Conservation (phyloP, 2,797 vertebrate species). For the Botia almorhae region DNA sequence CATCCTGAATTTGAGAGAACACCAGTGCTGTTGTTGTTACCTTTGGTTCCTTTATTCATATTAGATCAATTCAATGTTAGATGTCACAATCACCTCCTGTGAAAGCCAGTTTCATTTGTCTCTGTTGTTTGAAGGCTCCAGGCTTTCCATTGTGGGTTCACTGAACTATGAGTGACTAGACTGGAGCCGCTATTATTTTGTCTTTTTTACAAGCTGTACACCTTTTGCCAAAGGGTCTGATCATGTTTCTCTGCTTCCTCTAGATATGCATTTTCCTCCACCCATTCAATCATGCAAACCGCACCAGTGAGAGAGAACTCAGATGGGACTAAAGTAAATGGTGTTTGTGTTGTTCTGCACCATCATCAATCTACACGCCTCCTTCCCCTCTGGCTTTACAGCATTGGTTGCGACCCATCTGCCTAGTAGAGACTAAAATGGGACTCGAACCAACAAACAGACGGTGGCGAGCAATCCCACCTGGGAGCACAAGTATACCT, state of each 20-base stretch:
- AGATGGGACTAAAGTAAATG: slow-evolving; percentile 36
- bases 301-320: slow-evolving; percentile 22
- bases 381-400: slow-evolving; percentile 2
- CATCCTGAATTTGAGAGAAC: slow-evolving; percentile 16
- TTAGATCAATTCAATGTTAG: slow-evolving; percentile 25
- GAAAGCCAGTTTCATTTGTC: background rate
- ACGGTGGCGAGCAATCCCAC: background rate
- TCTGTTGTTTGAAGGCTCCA: slow-evolving; percentile 16
- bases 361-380: slow-evolving; percentile 29
- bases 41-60: slow-evolving; percentile 27
- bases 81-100: slow-evolving; percentile 17
- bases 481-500: slow-evolving; percentile 38
- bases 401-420: background rate
- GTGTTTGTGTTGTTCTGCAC: slow-evolving; percentile 41
- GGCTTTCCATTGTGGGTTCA: background rate
- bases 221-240: slow-evolving; percentile 49
- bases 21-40: slow-evolving; percentile 13
- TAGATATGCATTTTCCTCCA: slow-evolving; percentile 52
- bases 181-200: background rate
- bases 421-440: slow-evolving; percentile 42
- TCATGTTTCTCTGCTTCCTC: slow-evolving; percentile 35
- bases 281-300: slow-evolving; percentile 38
- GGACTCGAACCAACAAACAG: slow-evolving; percentile 27
- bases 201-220: slow-evolving; percentile 41
- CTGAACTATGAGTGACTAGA: slow-evolving; percentile 11